Evolutionary conservation across 2,797 vertebrate genomes (phyloP).

Genomic region (Scolopax rusticola): DNA sequence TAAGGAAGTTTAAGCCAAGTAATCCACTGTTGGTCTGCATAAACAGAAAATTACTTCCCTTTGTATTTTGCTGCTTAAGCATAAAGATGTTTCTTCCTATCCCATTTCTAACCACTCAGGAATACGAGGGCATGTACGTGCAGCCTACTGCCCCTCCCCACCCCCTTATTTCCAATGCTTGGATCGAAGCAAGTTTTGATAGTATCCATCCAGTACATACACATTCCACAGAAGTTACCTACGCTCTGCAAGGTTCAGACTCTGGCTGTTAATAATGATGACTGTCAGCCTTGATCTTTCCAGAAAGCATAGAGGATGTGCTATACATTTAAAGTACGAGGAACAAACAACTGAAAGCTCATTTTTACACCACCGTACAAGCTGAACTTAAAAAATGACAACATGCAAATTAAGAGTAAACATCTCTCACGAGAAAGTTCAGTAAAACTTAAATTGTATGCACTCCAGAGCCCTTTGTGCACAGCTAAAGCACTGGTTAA

Average conservation of each 20-base stretch:
- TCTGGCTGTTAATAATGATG: background rate
- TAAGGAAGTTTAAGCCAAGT: slow-evolving; percentile 30
- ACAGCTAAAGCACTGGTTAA: background rate
- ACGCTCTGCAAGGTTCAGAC: background rate
- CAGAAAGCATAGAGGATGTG: background rate
- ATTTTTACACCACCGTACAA: background rate
- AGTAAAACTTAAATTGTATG: background rate
- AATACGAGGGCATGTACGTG: background rate
- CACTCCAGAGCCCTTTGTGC: background rate
- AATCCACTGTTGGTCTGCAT: background rate
- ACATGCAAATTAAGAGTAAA: background rate
- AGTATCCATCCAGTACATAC: background rate
- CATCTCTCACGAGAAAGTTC: background rate
- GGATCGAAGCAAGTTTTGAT: background rate
- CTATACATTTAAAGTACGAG: accelerated
- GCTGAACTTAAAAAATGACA: background rate
- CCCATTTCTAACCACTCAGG: background rate
- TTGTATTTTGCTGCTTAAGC: slow-evolving; percentile 30
- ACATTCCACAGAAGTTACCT: background rate
- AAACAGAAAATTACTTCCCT: slow-evolving; percentile 50
- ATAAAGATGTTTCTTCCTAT: slow-evolving; percentile 13
- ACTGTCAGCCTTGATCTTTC: background rate
- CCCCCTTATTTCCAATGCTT: background rate
- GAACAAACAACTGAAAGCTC: background rate
- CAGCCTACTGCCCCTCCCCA: background rate